phyloP scores from a whole-genome alignment of 2,888 invertebrate genomes.

The Cataglyphis cursor region DNA sequence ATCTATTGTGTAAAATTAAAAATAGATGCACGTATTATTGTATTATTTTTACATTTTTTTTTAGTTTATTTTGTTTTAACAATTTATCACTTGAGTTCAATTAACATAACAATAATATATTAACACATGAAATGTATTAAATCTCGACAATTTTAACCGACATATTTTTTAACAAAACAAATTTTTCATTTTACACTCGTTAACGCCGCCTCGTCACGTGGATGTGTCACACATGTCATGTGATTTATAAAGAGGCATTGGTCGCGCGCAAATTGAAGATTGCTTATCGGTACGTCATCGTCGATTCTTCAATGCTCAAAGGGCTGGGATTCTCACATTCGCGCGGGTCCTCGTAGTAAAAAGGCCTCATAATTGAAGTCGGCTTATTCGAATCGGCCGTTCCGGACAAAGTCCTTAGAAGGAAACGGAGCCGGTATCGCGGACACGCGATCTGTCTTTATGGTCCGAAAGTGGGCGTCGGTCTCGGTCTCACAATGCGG shows the following conservation, averaged over 20 bases:
- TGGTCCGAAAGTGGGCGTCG: constrained; percentile 83
- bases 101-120: too few species aligned
- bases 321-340: not conserved
- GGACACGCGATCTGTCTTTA: constrained; percentile 83
- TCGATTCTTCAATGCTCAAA: constrained; percentile 7
- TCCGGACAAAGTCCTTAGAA: constrained; percentile 80
- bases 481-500: constrained; percentile 71
- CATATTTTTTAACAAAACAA: too few species aligned
- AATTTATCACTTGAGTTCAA: too few species aligned
- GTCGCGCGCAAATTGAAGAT: constrained; percentile 13
- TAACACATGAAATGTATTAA: too few species aligned
- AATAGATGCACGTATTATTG: too few species aligned
- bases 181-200: not conserved
- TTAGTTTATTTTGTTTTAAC: too few species aligned
- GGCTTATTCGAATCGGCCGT: constrained; percentile 69
- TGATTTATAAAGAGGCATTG: constrained; percentile 9
- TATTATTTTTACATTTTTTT: too few species aligned
- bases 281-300: constrained; percentile 20
- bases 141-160: too few species aligned
- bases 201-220: constrained; percentile 22
- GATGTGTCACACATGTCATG: not conserved
- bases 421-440: constrained; percentile 76
- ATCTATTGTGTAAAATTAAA: too few species aligned
- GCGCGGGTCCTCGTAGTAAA: constrained; percentile 54
- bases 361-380: constrained; percentile 75